Evolutionary conservation across 2,888 invertebrate genomes (phyloP).

Genomic region (Drosophila meridionalis): DNA sequence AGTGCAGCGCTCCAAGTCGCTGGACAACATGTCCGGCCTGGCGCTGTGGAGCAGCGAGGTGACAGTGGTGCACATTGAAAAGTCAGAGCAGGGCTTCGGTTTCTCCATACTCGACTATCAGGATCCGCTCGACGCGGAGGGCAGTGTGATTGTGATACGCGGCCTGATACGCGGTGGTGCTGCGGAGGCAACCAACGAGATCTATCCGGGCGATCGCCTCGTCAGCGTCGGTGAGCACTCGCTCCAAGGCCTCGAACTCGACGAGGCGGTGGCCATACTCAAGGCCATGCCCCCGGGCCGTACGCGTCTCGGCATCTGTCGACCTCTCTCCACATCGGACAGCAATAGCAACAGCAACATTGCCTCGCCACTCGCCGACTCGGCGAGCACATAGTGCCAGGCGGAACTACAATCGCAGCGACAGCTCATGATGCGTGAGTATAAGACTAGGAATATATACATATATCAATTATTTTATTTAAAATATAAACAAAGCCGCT

Average conservation of each 20-base stretch:
- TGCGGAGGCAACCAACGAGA: slow-evolving; percentile 97
- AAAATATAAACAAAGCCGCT: too few species aligned
- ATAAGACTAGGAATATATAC: slow-evolving; percentile 14
- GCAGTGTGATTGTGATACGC: slow-evolving; percentile 98
- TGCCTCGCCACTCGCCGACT: slow-evolving; percentile 83
- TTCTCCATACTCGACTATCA: slow-evolving; percentile 99
- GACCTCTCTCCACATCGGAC: slow-evolving; percentile 87
- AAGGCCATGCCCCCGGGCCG: slow-evolving; percentile 96
- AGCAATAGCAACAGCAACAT: slow-evolving; percentile 85
- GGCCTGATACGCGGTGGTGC: slow-evolving; percentile 99
- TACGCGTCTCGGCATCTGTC: slow-evolving; percentile 96
- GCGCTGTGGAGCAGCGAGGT: slow-evolving; percentile 99
- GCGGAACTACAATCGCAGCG: slow-evolving; percentile 5
- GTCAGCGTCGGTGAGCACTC: slow-evolving; percentile 96
- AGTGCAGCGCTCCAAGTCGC: slow-evolving; percentile 91
- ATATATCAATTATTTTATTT: background rate
- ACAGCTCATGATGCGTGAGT: slow-evolving; percentile 76
- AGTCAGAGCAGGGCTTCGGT: slow-evolving; percentile 98
- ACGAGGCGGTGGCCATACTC: slow-evolving; percentile 97
- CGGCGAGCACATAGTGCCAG: slow-evolving; percentile 83
- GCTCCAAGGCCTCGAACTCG: slow-evolving; percentile 95
- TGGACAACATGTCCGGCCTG: slow-evolving; percentile 97
- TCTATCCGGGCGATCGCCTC: slow-evolving; percentile 97
- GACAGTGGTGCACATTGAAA: slow-evolving; percentile 95
- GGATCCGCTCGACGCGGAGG: slow-evolving; percentile 97